These are phyloP conservation scores for Enteromius thamalakanensis DNA, from an alignment of 2,797 vertebrate genomes.

Conservation along the genomic window DNA sequence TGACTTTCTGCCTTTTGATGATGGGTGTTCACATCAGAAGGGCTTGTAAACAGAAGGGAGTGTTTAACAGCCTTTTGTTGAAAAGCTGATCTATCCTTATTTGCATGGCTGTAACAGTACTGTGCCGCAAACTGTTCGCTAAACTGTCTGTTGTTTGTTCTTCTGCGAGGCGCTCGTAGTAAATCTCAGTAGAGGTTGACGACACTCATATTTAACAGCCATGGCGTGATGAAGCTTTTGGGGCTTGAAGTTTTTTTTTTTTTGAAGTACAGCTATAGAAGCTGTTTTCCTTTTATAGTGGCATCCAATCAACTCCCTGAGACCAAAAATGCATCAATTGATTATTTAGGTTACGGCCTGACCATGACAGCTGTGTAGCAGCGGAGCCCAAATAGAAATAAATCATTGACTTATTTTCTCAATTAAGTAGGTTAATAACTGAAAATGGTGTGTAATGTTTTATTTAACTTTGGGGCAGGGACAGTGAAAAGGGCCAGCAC, in stretches of 20 bases:
- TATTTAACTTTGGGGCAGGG: slow-evolving; percentile 72
- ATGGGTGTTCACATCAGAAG: slow-evolving; percentile 47
- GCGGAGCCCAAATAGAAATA: slow-evolving; percentile 78
- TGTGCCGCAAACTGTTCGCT: slow-evolving; percentile 31
- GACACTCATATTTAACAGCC: slow-evolving; percentile 33
- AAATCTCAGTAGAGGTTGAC: slow-evolving; percentile 20
- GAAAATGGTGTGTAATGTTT: slow-evolving; percentile 80
- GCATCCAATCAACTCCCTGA: slow-evolving; percentile 70
- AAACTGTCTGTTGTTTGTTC: slow-evolving; percentile 53
- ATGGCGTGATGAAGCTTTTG: slow-evolving; percentile 47
- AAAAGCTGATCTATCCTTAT: slow-evolving; percentile 37
- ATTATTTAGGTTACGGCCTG: slow-evolving; percentile 80
- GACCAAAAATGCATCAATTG: slow-evolving; percentile 71
- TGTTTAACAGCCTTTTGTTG: slow-evolving; percentile 44
- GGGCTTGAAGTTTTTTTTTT: not conserved
- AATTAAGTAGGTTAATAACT: slow-evolving; percentile 85
- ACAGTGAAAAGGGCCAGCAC: slow-evolving; percentile 72
- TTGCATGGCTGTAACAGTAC: slow-evolving; percentile 39
- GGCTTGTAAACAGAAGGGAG: slow-evolving; percentile 61
- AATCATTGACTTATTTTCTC: slow-evolving; percentile 72
- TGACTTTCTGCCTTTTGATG: slow-evolving; percentile 63
- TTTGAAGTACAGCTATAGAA: slow-evolving; percentile 74
- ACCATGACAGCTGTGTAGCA: slow-evolving; percentile 79
- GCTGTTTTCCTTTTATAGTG: slow-evolving; percentile 59
- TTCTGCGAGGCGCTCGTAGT: slow-evolving; percentile 19